Conservation (phyloP, 2,888 invertebrate genomes). For the Eupithecia centaureata region DNA sequence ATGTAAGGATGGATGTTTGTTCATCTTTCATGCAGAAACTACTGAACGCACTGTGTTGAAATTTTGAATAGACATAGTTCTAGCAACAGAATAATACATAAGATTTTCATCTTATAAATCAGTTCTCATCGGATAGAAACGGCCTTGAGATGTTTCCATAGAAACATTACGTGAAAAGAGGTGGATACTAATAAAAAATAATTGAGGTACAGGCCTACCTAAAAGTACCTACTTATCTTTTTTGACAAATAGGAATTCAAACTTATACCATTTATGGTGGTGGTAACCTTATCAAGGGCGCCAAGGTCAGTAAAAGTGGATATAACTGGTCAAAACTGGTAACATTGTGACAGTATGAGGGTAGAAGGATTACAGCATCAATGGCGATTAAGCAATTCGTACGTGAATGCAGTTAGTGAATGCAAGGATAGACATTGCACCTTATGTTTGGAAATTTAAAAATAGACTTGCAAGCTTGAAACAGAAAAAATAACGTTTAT, state of each 20-base stretch:
- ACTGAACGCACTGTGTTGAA: too few relatives aligned
- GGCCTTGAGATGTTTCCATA: too few relatives aligned
- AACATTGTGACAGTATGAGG: constrained; percentile 18
- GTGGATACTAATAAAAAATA: too few relatives aligned
- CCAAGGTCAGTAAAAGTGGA: constrained; percentile 13
- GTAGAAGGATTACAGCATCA: constrained; percentile 33
- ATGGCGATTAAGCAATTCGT: constrained; percentile 33
- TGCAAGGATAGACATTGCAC: background rate
- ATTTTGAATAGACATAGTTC: too few relatives aligned
- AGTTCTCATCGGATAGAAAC: too few relatives aligned
- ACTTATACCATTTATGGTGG: background rate
- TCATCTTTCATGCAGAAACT: too few relatives aligned
- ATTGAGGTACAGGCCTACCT: constrained; percentile 1
- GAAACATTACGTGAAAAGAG: too few relatives aligned
- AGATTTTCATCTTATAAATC: too few relatives aligned
- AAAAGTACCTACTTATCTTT: background rate
- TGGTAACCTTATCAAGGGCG: constrained; percentile 1
- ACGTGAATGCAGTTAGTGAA: constrained; percentile 29
- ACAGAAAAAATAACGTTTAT: background rate
- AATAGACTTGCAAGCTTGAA: background rate
- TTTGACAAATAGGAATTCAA: background rate
- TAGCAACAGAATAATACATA: too few relatives aligned
- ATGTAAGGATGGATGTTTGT: too few relatives aligned
- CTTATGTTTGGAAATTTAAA: background rate
- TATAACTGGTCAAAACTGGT: background rate